Base-by-base conservation (phyloP, 2,113 vertebrate genomes). In the Glareola pratincola region DNA sequence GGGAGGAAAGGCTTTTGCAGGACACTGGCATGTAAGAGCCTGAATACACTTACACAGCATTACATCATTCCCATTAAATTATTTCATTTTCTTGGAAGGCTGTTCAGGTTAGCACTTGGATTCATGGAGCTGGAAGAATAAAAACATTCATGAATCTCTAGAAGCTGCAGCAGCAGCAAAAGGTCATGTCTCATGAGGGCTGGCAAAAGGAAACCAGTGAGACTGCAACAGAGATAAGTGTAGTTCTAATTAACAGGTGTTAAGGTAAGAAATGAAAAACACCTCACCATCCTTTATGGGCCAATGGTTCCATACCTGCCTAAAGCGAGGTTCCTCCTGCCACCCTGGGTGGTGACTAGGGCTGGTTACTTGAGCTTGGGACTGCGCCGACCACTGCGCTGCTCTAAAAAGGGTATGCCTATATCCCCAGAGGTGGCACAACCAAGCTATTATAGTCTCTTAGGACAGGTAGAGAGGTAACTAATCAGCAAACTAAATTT, bases 41-140 rank as follows among this genome's bases (percentile, higher is more conserved):
- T 83, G 91, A 94, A 80, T 93, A 91, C 83, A 80, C 86, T 95
- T 82, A 90, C 37, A 93, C 8, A 57, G 51, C 57, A 96, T 97
- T 95, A 95, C 71, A 51, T 98, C 96, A 97, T 60, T 97, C 85
- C 48, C 13, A 10, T 96, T 97, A 95, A 97, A 94, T 97, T 96
- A 97, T 97, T 97, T 96, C 68, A 59, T 93, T 82, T 96, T 96
- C 12, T 85, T 97, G 96, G 92, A 72, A 91, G 57, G n/a, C 50
- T 78, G 11, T 48, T 89, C 88, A 87, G 79, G 56, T 89, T 94
- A 84, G 43, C 56, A 63, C 85, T 92, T n/a, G 32, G 76, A 94
- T 73, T 94, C 26, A 64, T 19, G 41, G 63, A 93, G 72, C 69
- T 94, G 82, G 63, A 94, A 90, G 77, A 97, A 95, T 95, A 94